These are phyloP conservation scores for Myotis planiceps DNA, from an alignment of 2,797 vertebrate genomes.

Conservation along the genomic window DNA sequence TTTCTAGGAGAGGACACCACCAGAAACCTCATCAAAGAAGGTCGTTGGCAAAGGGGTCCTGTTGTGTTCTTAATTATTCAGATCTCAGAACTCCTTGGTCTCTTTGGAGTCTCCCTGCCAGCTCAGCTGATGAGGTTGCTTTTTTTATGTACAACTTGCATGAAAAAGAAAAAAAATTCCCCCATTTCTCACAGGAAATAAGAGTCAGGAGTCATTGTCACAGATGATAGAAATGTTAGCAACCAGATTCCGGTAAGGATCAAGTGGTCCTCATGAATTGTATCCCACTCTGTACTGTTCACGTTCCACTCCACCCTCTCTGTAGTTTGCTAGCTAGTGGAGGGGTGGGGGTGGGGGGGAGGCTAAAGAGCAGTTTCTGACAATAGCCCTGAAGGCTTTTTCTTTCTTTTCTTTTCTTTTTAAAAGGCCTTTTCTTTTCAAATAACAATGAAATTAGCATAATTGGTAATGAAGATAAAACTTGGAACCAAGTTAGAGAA, in stretches of 20 bases:
- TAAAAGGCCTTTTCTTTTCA: conserved; percentile 63
- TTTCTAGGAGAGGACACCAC: background rate
- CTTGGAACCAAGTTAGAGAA: conserved; percentile 79
- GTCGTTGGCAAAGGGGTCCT: background rate
- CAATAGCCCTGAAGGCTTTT: conserved; percentile 80
- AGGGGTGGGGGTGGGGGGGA: background rate
- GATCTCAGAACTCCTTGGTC: background rate
- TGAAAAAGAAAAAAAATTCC: conserved; percentile 49
- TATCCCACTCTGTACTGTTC: conserved; percentile 74
- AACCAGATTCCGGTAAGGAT: conserved; percentile 72
- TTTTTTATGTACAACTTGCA: background rate
- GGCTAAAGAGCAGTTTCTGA: conserved; percentile 74
- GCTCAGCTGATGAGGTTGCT: background rate
- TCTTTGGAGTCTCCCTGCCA: background rate
- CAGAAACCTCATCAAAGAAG: background rate
- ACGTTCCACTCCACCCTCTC: conserved; percentile 78
- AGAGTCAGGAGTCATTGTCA: conserved; percentile 82
- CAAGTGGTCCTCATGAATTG: conserved; percentile 53
- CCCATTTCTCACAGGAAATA: conserved; percentile 78
- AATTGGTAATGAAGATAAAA: conserved; percentile 72
- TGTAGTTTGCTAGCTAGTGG: conserved; percentile 72
- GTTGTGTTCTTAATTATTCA: background rate
- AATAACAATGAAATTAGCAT: conserved; percentile 69
- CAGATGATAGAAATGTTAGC: conserved; percentile 77
- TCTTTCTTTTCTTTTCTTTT: background rate